Evolutionary conservation across 1,140 invertebrate species (phyloP), one percentile per base, ranked within the genome.

Genomic region (Listronotus bonariensis): DNA sequence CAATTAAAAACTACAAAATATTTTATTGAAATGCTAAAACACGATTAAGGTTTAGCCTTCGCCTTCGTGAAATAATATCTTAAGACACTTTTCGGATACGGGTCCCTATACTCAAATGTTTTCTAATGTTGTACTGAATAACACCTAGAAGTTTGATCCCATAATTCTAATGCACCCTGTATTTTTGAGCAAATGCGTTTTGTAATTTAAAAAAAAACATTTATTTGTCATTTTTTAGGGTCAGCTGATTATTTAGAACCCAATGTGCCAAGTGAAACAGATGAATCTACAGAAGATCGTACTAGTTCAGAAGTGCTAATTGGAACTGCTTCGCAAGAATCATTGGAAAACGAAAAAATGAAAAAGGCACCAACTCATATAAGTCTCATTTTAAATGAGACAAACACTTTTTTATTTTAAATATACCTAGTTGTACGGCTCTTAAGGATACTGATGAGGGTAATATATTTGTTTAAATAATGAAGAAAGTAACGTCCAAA

Each of bases 381-480:
- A 41, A 86, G 81, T 54, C 77, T 91, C 6, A 79, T 80, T 1
- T 74, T 92, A 0, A 83, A 78, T 46, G 89, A 90, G 77, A 90
- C 88, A 0, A 82, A 85, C 36, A 88, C 88, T 0, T 73, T 81
- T 84, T 87, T 49, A 68, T 90, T 2, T 87, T 88, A 62, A 87
- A 89, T 58, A 72, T 88, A 52, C 82, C 83, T 0, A 85, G 86
- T 68, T 80, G 82, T 60, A 87, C 87, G 0, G 87, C 80, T 3
- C 80, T 87, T 61, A 80, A 82, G 64, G 82, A 82, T 42, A 84
- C 84, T 0, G 68, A 79, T 0, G 86, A 87, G 70, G 88, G 83
- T 32, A 54, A 52, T 6, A 12, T 17, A 17, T 15, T 14, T 45
- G 14, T 0, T 6, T 6, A 3, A 14, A 3, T 26, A 3, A 26